Evolutionary conservation across 2,113 vertebrate species (phyloP).

Genomic region (Nestor notabilis): DNA sequence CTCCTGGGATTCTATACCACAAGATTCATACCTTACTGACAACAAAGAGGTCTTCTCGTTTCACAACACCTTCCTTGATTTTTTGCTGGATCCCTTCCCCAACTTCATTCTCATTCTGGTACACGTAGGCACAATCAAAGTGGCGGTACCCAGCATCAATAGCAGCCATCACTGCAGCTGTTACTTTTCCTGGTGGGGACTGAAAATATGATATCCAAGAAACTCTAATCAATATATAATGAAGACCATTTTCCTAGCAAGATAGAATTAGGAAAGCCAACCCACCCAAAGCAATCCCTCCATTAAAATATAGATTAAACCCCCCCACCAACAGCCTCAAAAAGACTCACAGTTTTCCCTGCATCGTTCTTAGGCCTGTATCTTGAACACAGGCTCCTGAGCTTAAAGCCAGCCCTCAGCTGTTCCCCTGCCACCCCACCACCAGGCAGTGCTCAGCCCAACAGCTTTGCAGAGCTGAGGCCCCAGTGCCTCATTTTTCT

Average conservation of each 20-base stretch:
- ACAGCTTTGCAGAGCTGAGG: too few species aligned
- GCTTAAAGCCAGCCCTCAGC: too few species aligned
- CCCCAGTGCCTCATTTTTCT: not conserved
- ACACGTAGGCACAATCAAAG: constrained; percentile 84
- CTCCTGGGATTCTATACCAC: fast-evolving
- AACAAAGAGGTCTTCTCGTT: constrained; percentile 87
- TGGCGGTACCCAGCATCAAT: constrained; percentile 87
- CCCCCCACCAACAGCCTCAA: not conserved
- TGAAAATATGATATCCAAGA: constrained; percentile 1
- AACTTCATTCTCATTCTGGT: constrained; percentile 87
- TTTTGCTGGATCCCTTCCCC: constrained; percentile 82
- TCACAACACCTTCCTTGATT: constrained; percentile 80
- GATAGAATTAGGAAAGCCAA: not conserved
- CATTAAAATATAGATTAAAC: not conserved
- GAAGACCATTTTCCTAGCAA: fast-evolving
- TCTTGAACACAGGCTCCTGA: fast-evolving
- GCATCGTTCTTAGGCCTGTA: fast-evolving
- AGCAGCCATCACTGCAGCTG: constrained; percentile 78
- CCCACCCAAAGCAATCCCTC: not conserved
- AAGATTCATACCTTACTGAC: constrained; percentile 85
- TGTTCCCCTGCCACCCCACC: fast-evolving
- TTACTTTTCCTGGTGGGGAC: constrained; percentile 79
- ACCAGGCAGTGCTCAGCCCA: not conserved
- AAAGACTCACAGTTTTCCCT: not conserved
- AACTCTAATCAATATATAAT: fast-evolving